Evolutionary conservation across 2,797 vertebrate species (phyloP), one percentile per base, ranked within the genome.

Genomic region (Hephaestus fuliginosus): DNA sequence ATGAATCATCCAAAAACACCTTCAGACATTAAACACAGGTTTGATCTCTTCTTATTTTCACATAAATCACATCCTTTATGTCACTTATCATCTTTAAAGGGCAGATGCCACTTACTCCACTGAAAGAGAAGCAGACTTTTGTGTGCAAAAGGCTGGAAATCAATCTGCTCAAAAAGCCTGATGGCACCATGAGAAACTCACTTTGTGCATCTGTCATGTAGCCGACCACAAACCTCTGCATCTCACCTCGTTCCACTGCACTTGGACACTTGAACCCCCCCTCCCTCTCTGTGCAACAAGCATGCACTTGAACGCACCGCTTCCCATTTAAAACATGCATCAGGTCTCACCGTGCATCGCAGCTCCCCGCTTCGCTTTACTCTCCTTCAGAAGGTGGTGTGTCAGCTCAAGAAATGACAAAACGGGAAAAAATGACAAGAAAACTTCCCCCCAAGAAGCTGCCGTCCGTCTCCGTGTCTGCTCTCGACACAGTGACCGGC

Each of bases 321-420:
- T 39, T 25, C 65, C 72, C 56, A 1, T 66, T 13, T 9, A 25
- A 33, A 57, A 25, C 70, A 18, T 25, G 71, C 87, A 53, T 39
- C 73, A 51, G 72, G 39, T 82, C 90, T 92, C 91, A 92, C 90
- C 91, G 63, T 72, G 78, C 91, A 90, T 91, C 44, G 18, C 3
- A 7, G 75, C 78, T 36, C 25, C 2, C 4, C 3, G 33, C 60
- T 36, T 12, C 4, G 17, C 2, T 1, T 5, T 33, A 33, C 30
- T 33, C 30, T 63, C 66, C 61, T 53, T 14, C 72, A 17, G 30
- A 33, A 3, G 30, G 30, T 3, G 30, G 5, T 33, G 30, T 33
- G 30, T 33, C 30, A 33, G 30, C 30, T 33, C 30, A 5, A 33
- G 30, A 33, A 5, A 33, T 5, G 30, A 33, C 30, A 33, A 33